Base-by-base conservation (phyloP, 2,888 invertebrate species). In the Melanophora roralis region DNA sequence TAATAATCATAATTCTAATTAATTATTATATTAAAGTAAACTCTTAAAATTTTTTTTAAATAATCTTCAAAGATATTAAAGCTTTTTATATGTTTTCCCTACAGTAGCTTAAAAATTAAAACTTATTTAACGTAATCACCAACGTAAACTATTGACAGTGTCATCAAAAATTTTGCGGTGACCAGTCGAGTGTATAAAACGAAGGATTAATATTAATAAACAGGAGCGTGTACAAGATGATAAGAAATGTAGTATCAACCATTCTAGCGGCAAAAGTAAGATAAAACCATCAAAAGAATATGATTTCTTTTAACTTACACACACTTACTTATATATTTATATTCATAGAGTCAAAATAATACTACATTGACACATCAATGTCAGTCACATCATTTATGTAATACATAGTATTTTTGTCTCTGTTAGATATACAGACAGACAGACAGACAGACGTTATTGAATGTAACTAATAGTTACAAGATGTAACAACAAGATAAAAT, bases 151-250 rank as follows among this genome's bases (percentile, higher is more conserved):
- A 76, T 67, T 71, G 60, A 67, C 43, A 60, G 49, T 38, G 71
- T 43, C 71, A 59, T 64, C 64, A 62, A 32, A 68, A n/a, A 27
- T 23, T 47, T 38, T 49, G 32, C 12, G 62, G 43, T 68, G 77
- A 51, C 69, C 79, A 82, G 34, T 81, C 81, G 67, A 82, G 82
- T 75, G 79, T 81, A 78, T 76, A 64, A 81, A 76, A 76, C 76
- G 79, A 77, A 82, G 80, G 82, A 82, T 82, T 82, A 83, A 72
- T 80, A 81, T 82, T 78, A 78, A 82, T 82, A 77, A 74, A 71
- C 77, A 57, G 78, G 45, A 77, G 68, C 76, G 77, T 74, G 64
- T 38, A 36, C 23, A 59, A 23, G 34, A 57, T 45, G 73, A 77
- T 69, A 49, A 43, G 32, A 49, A 40, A 38, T 57, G 60, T 47